Base-by-base conservation (phyloP, 1,140 invertebrate genomes). In the Drosophila suzukii region DNA sequence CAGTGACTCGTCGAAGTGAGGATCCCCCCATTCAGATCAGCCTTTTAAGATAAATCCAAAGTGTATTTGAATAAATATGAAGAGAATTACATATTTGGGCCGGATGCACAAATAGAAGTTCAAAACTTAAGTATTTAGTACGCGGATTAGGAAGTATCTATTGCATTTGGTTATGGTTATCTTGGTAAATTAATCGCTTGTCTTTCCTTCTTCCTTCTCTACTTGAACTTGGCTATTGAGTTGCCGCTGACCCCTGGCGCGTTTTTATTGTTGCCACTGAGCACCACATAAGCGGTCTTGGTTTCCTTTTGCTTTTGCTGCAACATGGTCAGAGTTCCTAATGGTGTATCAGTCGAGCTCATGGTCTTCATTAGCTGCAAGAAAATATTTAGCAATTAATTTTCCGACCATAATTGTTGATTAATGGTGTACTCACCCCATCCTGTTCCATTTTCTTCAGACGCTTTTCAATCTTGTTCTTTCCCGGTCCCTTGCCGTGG, bases 401-500 rank as follows among this genome's bases (percentile, higher is more conserved):
- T 50, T 13, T n/a, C 5, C 3, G 10, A 1, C 0, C 11, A 20
- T 1, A 17, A 38, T 2, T 15, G 12, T 32, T n/a, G 13, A 5
- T n/a, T 11, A 13, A 27, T 7, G 0, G 0, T 6, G 10, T 43
- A 93, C 93, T 93, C 91, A 97, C 96, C 92, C 96, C 96, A 93
- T 98, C 97, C 93, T 99, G 98, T 86, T 98, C 96, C 62, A 95
- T 93, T 93, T 99, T 99, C 92, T 99, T 98, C 93, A 98, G 95
- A 86, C 98, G 94, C 93, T 99, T 99, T 92, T 99, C 99, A 81
- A 95, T 95, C 93, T 99, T 99, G 93, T 99, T 99, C 93, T 99
- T 99, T 49, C 99, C 98, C 8, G 98, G 98, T 15, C 98, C 98
- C 94, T 99, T 99, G 20, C 99, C 99, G 93, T 99, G 99, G 93